Conservation (phyloP, 2,797 vertebrate species). For the Hypotaenidia philippensis region DNA sequence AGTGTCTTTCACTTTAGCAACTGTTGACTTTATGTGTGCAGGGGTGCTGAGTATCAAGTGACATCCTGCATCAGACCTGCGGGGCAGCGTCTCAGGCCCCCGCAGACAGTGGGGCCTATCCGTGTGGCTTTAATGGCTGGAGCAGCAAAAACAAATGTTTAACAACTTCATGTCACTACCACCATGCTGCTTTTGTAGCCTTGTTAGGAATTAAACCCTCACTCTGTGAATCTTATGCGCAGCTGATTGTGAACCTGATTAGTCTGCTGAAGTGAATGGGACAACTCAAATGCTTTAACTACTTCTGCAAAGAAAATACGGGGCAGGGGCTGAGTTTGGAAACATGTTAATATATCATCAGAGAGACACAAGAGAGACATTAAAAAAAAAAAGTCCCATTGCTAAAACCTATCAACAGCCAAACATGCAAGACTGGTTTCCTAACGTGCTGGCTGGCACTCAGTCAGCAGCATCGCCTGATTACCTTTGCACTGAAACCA, state of each 20-base stretch:
- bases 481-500: not conserved
- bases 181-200: not conserved
- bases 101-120: not conserved
- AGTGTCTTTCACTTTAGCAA: not conserved
- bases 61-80: not conserved
- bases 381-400: not conserved
- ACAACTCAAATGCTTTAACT: not conserved
- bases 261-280: not conserved
- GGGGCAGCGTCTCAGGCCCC: not conserved
- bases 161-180: not conserved
- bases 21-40: not conserved
- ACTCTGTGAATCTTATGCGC: not conserved
- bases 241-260: not conserved
- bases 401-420: not conserved
- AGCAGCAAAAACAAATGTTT: not conserved
- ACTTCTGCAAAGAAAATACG: not conserved
- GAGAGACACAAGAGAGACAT: not conserved
- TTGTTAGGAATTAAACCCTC: not conserved
- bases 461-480: not conserved
- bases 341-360: not conserved
- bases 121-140: not conserved
- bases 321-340: not conserved
- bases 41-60: not conserved
- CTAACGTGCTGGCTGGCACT: not conserved
- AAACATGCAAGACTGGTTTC: not conserved